These are phyloP conservation scores for Resseliella maxima DNA, from an alignment of 2,888 invertebrate species.

Conservation along the genomic window DNA sequence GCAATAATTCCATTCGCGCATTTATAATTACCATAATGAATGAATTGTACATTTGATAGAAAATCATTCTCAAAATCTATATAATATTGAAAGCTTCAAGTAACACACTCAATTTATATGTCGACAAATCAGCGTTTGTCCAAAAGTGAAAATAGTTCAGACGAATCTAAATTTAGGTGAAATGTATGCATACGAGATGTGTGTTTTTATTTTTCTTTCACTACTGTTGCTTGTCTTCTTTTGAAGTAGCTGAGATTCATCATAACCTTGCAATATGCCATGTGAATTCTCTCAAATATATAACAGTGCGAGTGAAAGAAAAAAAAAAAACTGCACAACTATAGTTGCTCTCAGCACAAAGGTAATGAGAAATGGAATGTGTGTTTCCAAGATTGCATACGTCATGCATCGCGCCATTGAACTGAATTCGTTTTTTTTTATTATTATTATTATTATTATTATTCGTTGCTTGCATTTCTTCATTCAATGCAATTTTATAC, in stretches of 20 bases:
- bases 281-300: not conserved
- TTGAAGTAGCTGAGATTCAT: not conserved
- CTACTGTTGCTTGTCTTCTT: not conserved
- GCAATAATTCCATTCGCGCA: no score
- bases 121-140: no score
- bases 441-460: no score
- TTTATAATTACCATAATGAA: no score
- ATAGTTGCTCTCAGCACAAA: not conserved
- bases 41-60: no score
- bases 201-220: no score
- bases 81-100: no score
- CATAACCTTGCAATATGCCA: constrained; percentile 48
- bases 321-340: not conserved
- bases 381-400: not conserved
- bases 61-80: no score
- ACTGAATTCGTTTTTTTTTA: not conserved
- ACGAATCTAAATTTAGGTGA: constrained; percentile 5
- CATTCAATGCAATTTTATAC: not conserved
- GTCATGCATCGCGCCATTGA: not conserved
- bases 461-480: no score
- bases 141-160: constrained; percentile 23
- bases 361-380: not conserved
- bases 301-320: not conserved
- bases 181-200: not conserved
- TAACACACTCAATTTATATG: no score